phyloP scores from a whole-genome alignment of 2,888 invertebrate genomes.

The Sepioteuthis lessoniana region DNA sequence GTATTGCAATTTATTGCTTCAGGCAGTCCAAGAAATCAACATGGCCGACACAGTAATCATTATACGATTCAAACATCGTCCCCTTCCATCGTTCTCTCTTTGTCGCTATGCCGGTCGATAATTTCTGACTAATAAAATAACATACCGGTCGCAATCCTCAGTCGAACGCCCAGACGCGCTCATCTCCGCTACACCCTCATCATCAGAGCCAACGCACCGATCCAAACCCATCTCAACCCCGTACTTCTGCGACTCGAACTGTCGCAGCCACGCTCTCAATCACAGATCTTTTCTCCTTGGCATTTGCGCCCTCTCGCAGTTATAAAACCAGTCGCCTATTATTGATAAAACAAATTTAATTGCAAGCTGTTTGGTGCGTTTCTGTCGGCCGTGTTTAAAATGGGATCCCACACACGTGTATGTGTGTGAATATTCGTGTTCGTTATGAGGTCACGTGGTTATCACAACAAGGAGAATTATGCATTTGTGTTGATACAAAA shows the following conservation, averaged over 20 bases:
- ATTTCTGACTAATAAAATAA: constrained; percentile 9
- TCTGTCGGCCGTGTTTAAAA: background rate
- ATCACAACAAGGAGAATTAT: background rate
- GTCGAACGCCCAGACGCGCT: background rate
- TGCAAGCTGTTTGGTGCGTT: constrained; percentile 21
- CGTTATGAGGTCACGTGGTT: background rate
- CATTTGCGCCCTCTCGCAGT: background rate
- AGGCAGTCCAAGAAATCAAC: background rate
- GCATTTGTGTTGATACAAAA: too few relatives aligned
- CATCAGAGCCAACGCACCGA: background rate
- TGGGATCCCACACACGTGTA: background rate
- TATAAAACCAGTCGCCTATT: constrained; percentile 10
- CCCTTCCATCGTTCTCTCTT: background rate
- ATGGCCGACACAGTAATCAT: background rate
- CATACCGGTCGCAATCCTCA: constrained; percentile 15
- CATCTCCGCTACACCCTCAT: background rate
- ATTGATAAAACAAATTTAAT: constrained; percentile 33
- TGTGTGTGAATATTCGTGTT: background rate
- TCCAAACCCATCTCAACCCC: background rate
- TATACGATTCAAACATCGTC: background rate
- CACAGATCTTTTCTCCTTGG: background rate
- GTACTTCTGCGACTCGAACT: background rate
- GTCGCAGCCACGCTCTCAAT: background rate
- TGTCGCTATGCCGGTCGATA: background rate
- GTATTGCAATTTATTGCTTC: background rate